phyloP scores from a whole-genome alignment of 2,797 vertebrate species.

The Denticeps clupeoides region DNA sequence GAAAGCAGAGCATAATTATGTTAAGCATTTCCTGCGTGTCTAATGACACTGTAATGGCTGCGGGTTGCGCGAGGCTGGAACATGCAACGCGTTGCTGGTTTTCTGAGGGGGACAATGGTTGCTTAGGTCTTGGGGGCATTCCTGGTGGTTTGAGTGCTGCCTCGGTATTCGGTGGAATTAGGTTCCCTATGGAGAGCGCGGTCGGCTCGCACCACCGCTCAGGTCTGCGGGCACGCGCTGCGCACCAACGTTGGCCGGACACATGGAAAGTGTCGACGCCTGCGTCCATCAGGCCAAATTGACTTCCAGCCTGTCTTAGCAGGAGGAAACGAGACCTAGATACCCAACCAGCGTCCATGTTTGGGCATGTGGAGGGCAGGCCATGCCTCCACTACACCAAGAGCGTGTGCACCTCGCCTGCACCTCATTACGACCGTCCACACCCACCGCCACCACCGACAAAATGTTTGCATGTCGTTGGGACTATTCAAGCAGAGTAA shows the following conservation, averaged over 20 bases:
- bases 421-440: conserved; percentile 7
- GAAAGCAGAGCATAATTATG: conserved; percentile 21
- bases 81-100: conserved; percentile 7
- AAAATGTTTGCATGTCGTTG: conserved; percentile 18
- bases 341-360: no score
- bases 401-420: conserved; percentile 5
- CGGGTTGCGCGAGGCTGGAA: conserved; percentile 11
- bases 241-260: background rate
- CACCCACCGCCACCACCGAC: conserved; percentile 17
- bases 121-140: background rate
- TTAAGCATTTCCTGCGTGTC: conserved; percentile 19
- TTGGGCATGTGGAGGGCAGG: no score
- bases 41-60: conserved; percentile 24
- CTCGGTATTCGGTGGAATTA: background rate
- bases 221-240: background rate
- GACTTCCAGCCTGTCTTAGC: conserved; percentile 8
- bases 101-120: conserved; percentile 7
- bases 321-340: no score
- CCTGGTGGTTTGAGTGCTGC: background rate
- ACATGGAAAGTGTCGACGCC: no score
- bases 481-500: conserved; percentile 24
- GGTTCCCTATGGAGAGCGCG: background rate
- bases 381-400: no score
- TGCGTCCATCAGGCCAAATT: conserved; percentile 6
- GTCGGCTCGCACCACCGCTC: conserved; percentile 2